These are phyloP conservation scores for Synanthedon tipuliformis DNA, from an alignment of 2,888 invertebrate species.

Conservation along the genomic window DNA sequence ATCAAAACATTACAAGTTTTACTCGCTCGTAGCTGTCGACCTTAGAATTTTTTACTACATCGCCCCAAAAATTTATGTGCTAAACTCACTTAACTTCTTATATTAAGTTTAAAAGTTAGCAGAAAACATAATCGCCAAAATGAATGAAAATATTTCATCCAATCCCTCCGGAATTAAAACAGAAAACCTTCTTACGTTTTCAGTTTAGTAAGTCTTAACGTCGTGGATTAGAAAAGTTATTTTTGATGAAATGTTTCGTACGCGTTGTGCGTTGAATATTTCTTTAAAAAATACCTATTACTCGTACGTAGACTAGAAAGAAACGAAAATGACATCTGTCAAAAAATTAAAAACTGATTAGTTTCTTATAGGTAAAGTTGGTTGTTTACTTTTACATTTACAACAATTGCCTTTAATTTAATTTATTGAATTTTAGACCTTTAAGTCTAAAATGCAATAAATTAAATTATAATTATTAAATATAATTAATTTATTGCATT, in stretches of 20 bases:
- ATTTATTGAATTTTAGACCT: too few species aligned
- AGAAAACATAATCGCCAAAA: background rate
- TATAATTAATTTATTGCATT: too few species aligned
- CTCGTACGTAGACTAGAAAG: background rate
- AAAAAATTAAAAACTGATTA: too few species aligned
- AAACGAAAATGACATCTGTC: background rate
- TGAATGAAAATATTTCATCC: slow-evolving; percentile 5
- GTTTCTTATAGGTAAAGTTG: too few species aligned
- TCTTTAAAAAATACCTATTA: background rate
- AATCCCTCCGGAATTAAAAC: slow-evolving; percentile 2
- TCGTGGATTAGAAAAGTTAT: slow-evolving; percentile 4
- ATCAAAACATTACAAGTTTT: too few species aligned
- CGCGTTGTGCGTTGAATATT: background rate
- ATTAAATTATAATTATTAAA: too few species aligned
- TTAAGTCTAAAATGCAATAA: too few species aligned
- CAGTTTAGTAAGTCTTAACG: slow-evolving; percentile 4
- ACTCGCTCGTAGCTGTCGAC: too few species aligned
- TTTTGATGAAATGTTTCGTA: slow-evolving; percentile 2
- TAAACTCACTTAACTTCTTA: background rate
- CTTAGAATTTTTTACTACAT: too few species aligned
- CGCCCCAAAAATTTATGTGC: background rate
- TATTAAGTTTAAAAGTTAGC: background rate
- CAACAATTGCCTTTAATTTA: too few species aligned
- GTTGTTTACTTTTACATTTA: too few species aligned
- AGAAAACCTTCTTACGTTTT: slow-evolving; percentile 8